Evolutionary conservation across 2,888 invertebrate species (phyloP).

Genomic region (Tetragnatha montana): DNA sequence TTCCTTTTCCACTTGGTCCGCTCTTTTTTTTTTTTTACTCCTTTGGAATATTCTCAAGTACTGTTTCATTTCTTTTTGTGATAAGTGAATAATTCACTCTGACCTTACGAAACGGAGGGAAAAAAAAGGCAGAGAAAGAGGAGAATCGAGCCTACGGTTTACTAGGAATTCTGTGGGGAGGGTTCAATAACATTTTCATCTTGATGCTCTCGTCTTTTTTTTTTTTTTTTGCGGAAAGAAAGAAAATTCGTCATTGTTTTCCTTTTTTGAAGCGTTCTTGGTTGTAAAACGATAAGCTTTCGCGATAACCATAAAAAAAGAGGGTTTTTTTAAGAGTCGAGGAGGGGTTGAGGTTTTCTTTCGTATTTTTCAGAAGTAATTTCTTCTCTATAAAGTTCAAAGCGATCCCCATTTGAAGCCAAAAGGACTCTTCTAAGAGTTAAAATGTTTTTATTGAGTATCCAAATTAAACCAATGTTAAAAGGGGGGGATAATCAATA

Average conservation of each 20-base stretch:
- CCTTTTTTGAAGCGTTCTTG: too few species aligned
- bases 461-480: too few species aligned
- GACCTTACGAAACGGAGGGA: conserved; percentile 23
- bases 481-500: too few species aligned
- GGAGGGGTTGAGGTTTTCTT: too few species aligned
- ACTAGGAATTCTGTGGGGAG: conserved; percentile 7
- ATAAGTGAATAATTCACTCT: conserved; percentile 62
- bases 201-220: not conserved
- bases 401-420: too few species aligned
- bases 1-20: conserved; percentile 1
- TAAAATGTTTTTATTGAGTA: too few species aligned
- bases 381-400: too few species aligned
- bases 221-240: not conserved
- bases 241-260: not conserved
- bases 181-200: conserved; percentile 39
- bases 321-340: too few species aligned
- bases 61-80: conserved; percentile 44
- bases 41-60: conserved; percentile 47
- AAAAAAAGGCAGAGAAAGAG: conserved; percentile 5
- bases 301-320: too few species aligned
- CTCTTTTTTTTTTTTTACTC: not conserved
- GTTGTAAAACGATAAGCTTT: too few species aligned
- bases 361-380: too few species aligned
- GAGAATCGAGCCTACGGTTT: not conserved
- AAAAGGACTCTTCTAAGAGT: too few species aligned